Evolutionary conservation across 2,113 vertebrate genomes (phyloP).

Genomic region (Benitochromis conjunctus): DNA sequence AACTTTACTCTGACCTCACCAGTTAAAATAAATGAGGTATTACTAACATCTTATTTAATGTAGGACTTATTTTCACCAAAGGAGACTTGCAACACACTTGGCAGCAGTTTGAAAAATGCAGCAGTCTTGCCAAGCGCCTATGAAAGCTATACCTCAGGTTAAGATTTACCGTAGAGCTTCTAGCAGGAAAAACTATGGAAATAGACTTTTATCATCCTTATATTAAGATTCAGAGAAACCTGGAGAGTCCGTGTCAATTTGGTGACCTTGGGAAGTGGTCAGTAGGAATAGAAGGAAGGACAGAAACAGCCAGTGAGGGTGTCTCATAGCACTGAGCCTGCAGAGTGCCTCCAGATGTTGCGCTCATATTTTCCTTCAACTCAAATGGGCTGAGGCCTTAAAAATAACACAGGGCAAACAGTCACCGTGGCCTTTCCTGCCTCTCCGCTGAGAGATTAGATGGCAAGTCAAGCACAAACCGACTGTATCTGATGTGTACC

Average conservation of each 20-base stretch:
- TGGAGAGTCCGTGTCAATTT: not conserved
- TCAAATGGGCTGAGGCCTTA: conserved; percentile 34
- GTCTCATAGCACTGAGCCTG: conserved; percentile 7
- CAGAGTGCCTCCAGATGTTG: conserved; percentile 59
- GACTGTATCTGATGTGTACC: not conserved
- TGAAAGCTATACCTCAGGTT: not conserved
- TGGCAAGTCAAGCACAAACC: not conserved
- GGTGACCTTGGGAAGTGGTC: not conserved
- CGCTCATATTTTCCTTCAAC: conserved; percentile 62
- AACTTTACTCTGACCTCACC: not conserved
- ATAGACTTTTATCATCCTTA: not conserved
- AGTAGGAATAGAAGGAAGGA: not conserved
- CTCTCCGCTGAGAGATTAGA: not conserved
- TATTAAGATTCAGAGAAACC: not conserved
- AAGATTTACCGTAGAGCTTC: not conserved
- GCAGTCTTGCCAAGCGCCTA: not conserved
- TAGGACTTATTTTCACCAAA: not conserved
- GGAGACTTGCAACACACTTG: conserved; percentile 12
- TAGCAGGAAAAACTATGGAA: not conserved
- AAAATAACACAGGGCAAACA: conserved; percentile 40
- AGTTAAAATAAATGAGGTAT: conserved; percentile 3
- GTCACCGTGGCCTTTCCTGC: conserved; percentile 22
- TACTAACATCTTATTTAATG: not conserved
- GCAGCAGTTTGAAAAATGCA: not conserved
- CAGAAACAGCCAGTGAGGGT: not conserved